phyloP scores from a whole-genome alignment of 2,113 vertebrate genomes.

The Oenanthe melanoleuca region DNA sequence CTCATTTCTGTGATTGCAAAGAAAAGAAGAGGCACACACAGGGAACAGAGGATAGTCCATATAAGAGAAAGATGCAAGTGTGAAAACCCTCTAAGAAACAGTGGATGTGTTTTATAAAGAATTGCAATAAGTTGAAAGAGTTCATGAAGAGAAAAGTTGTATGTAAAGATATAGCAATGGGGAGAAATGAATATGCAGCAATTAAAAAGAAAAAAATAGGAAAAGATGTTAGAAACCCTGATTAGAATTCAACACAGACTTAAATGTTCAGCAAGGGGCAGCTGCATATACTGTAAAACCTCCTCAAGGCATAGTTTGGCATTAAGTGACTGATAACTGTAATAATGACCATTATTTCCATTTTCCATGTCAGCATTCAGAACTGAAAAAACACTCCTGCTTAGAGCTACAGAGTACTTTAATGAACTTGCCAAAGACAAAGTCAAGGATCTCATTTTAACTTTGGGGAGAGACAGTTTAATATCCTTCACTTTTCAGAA shows the following conservation, averaged over 20 bases:
- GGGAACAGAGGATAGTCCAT: not conserved
- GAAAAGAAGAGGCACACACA: rapidly evolving
- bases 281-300: not conserved
- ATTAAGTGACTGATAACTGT: not conserved
- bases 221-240: not conserved
- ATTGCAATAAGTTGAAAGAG: not conserved
- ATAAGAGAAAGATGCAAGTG: not conserved
- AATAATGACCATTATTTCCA: conserved; percentile 29
- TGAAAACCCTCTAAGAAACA: not conserved
- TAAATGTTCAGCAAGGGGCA: not conserved
- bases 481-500: not conserved
- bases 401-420: not conserved
- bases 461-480: not conserved
- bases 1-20: not conserved
- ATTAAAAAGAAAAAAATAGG: not conserved
- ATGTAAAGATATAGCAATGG: not conserved
- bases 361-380: conserved; percentile 3
- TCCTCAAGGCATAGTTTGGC: not conserved
- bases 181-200: not conserved
- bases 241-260: not conserved
- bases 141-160: not conserved
- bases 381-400: not conserved
- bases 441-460: conserved; percentile 24
- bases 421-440: conserved; percentile 16
- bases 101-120: not conserved